Base-by-base conservation (phyloP, 1,140 invertebrate species). In the Sitophilus oryzae region DNA sequence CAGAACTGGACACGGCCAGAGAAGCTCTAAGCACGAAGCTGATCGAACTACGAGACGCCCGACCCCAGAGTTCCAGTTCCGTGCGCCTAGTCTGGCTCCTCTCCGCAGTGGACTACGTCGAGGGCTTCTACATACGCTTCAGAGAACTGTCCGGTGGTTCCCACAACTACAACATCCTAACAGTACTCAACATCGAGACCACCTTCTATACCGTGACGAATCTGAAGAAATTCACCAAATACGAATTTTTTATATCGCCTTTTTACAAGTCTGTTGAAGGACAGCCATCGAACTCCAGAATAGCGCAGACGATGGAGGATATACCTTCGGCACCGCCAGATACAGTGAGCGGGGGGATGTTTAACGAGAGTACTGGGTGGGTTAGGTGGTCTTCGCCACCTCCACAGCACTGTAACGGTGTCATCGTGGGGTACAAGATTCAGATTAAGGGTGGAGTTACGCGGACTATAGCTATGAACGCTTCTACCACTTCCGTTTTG, bases 161-260 rank as follows among this genome's bases (percentile, higher is more conserved):
- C 43, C 79, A 71, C 30, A 81, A 84, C 60, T 85, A 84, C 65
- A 81, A 82, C 60, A 85, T 86, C 70, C 73, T 85, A 4, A 86
- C 83, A 0, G 83, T 86, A 0, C 71, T 84, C 44, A 65, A 70
- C 51, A 58, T 66, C n/a, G 58, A 65, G 19, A 63, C 60, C 3
- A 70, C 64, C 23, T 83, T 80, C 62, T 79, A 82, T 35, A 79
- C 79, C 1, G 78, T 81, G 1, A 83, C 82, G 2, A 85, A 85
- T 64, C 73, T 95, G 15, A 80, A 84, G 47, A 91, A 92, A 62
- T 91, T 82, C 65, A 90, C 86, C 6, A 85, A 85, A 64, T 94
- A 94, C 66, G 88, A 93, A 71, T 88, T 92, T 64, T 92, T 93
- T 61, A 75, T 93, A 15, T 85, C 89, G n/a, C 89, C 90, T 37